Evolutionary conservation across 1,140 invertebrate species (phyloP).

Genomic region (Sinonovacula constricta): DNA sequence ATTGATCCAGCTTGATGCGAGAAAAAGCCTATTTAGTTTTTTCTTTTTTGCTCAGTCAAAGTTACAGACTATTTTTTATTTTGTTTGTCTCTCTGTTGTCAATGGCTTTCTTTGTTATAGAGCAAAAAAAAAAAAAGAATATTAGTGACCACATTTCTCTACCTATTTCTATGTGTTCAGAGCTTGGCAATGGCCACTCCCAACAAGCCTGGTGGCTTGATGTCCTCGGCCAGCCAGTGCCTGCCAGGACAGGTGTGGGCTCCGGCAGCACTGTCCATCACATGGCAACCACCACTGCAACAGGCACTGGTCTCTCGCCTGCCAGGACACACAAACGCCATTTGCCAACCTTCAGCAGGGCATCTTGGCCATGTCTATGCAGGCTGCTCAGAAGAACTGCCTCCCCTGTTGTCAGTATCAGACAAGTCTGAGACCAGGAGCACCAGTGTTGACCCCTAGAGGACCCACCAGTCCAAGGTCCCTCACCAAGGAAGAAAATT

Average conservation of each 20-base stretch:
- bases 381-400: slow-evolving; percentile 29
- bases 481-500: slow-evolving; percentile 75
- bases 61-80: too few species aligned
- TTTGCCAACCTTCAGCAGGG: neutral
- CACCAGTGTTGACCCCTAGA: slow-evolving; percentile 9
- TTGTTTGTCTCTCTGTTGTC: neutral
- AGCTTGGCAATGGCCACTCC: slow-evolving; percentile 16
- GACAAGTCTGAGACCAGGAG: slow-evolving; percentile 25
- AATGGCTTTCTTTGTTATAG: neutral
- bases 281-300: neutral
- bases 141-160: neutral
- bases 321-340: too few species aligned
- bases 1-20: too few species aligned
- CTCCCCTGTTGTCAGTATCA: slow-evolving; percentile 39
- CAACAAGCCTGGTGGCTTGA: neutral
- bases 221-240: neutral
- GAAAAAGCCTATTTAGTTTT: too few species aligned
- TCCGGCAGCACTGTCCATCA: slow-evolving; percentile 4
- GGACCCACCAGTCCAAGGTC: slow-evolving; percentile 44
- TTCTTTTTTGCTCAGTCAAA: too few species aligned
- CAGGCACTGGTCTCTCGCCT: slow-evolving; percentile 9
- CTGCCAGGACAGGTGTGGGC: neutral
- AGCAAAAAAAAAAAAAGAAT: neutral
- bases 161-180: neutral
- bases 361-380: slow-evolving; percentile 4